Conservation (phyloP, 2,888 invertebrate species). For the Apotomis turbidana region DNA sequence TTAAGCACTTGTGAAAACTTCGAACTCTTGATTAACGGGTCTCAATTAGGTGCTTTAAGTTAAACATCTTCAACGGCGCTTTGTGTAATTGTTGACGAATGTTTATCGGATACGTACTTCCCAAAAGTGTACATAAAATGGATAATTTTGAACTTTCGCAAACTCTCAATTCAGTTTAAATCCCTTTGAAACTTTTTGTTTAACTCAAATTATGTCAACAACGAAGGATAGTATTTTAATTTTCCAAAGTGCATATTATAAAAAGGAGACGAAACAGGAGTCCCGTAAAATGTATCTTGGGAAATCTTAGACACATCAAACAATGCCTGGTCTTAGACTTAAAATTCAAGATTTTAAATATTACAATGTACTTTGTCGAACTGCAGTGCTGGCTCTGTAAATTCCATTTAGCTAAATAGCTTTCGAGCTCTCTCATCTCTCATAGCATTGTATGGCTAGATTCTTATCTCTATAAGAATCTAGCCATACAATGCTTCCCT, state of each 20-base stretch:
- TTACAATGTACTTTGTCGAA: slow-evolving; percentile 82
- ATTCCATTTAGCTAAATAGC: slow-evolving; percentile 84
- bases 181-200: slow-evolving; percentile 33
- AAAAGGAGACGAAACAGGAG: slow-evolving; percentile 56
- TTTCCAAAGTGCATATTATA: slow-evolving; percentile 68
- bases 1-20: slow-evolving; percentile 80
- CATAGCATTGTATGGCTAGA: too few species aligned
- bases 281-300: slow-evolving; percentile 62
- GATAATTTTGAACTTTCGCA: slow-evolving; percentile 37
- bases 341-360: slow-evolving; percentile 82
- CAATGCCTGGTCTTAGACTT: slow-evolving; percentile 75
- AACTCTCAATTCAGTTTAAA: slow-evolving; percentile 28
- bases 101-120: slow-evolving; percentile 54
- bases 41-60: slow-evolving; percentile 77
- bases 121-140: slow-evolving; percentile 32
- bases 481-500: slow-evolving; percentile 81
- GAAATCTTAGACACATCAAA: slow-evolving; percentile 74
- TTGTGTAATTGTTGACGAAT: slow-evolving; percentile 68
- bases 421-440: too few species aligned
- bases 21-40: slow-evolving; percentile 77
- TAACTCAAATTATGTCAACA: slow-evolving; percentile 28
- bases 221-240: slow-evolving; percentile 60
- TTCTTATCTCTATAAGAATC: too few species aligned
- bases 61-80: slow-evolving; percentile 72
- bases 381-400: slow-evolving; percentile 83